Percentiles rank a stretch among this genome's conserved stretches.
phyloP scores from a whole-genome alignment of 2,888 invertebrate genomes.

The Lumbricus terrestris region DNA sequence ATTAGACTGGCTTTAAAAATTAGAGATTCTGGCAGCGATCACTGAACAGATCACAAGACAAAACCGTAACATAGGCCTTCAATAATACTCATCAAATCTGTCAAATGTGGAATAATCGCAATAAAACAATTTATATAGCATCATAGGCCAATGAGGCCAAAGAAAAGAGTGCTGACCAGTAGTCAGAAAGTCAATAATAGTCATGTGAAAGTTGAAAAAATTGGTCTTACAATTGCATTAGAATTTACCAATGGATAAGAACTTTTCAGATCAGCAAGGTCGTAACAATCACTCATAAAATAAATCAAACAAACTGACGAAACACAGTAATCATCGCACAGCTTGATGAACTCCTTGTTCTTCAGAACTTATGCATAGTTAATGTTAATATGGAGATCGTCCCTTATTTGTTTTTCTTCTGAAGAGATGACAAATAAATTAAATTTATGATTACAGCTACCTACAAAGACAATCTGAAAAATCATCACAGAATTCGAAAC shows the following conservation, averaged over 20 bases:
- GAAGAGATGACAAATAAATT: neutral
- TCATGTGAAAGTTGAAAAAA: too few species aligned
- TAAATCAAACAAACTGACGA: neutral
- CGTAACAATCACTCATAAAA: neutral
- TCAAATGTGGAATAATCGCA: neutral
- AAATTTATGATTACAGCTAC: too few species aligned
- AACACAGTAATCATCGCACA: neutral
- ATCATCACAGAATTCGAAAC: too few species aligned
- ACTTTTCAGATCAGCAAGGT: neutral
- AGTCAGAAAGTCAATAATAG: too few species aligned
- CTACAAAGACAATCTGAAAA: too few species aligned
- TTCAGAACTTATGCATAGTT: neutral
- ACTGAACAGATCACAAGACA: neutral
- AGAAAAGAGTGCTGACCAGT: too few species aligned
- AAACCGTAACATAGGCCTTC: neutral
- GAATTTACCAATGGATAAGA: neutral
- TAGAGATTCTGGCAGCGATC: neutral
- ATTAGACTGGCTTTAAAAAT: neutral
- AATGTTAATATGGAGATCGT: too few species aligned
- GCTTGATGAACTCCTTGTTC: neutral
- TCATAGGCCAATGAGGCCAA: too few species aligned
- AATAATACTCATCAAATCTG: neutral
- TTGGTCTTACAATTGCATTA: too few species aligned
- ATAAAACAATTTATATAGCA: too few species aligned
- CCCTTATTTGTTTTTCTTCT: neutral